Base-by-base conservation (phyloP, 2,113 vertebrate species). In the Neogobius melanostomus region DNA sequence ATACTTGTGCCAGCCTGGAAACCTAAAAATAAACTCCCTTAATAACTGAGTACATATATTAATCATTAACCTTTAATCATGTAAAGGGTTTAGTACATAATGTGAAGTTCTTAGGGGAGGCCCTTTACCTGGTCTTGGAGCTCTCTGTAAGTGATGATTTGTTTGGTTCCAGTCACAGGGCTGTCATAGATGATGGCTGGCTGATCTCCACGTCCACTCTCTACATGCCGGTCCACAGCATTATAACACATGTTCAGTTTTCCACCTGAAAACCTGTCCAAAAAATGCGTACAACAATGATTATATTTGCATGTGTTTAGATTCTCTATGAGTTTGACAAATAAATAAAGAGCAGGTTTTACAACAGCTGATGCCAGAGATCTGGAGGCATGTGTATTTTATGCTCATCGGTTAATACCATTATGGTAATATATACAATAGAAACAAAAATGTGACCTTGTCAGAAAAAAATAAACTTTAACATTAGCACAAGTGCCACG, bases 201-300 rank as follows among this genome's bases (percentile, higher is more conserved):
- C 84, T 96, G 95, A 72, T 95, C 93, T 66, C 95, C 96, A 73
- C 85, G 89, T 48, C 96, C 96, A 16, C 85, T 92, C 83, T 96
- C 94, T 68, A 99, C 93, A 11, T 99, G 98, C 11, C 94, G 95
- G 74, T 99, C 98, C 56, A 99, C 82, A 56, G 98, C 95, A 11
- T 99, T 99, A 78, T 96, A 95, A 83, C 97, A 99, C 76, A 98
- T 91, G 84, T 98, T 99, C 71, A 99, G 82, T 87, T 96, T 94
- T 71, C 96, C 96, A 48, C 95, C 96, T 11, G 95, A 92, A 91
- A 96, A 99, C 97, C 97, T 98, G 76, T 28, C 6, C 8, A 56
- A 56, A 4, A 77, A 47, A 44, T 14, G 49, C 11, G 11, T 14
- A 11, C 11, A 47, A 47, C 6, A 47, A 47, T 1, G 2, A 47